Evolutionary conservation across 2,113 vertebrate genomes (phyloP).

Genomic region (Malaclemys terrapin): DNA sequence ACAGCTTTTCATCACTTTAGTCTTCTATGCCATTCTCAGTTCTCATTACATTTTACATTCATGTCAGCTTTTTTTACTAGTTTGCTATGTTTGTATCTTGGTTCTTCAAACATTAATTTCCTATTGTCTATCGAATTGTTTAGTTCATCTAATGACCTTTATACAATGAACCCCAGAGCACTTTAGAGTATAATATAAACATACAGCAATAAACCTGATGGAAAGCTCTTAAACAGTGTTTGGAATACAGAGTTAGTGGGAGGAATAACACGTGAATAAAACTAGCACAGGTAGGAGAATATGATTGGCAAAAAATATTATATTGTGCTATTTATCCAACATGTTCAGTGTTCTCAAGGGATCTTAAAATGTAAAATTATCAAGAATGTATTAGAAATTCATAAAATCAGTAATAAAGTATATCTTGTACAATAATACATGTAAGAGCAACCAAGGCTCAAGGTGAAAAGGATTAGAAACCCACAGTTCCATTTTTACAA

Average conservation of each 20-base stretch:
- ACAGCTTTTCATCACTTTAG: background rate
- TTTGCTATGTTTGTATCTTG: background rate
- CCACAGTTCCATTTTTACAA: background rate
- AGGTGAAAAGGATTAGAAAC: background rate
- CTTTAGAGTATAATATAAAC: background rate
- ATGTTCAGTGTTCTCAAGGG: background rate
- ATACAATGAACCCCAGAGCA: background rate
- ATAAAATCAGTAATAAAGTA: background rate
- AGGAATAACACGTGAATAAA: background rate
- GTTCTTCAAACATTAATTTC: background rate
- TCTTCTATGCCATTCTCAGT: background rate
- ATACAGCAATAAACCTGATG: background rate
- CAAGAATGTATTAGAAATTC: background rate
- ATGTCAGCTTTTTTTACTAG: background rate
- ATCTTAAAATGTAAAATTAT: background rate
- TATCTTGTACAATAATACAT: background rate
- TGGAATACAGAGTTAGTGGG: background rate
- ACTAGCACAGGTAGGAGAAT: background rate
- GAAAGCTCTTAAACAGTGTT: background rate
- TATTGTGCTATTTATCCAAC: background rate
- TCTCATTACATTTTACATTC: background rate
- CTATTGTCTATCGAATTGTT: background rate
- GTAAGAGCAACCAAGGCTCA: background rate
- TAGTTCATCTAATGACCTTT: background rate
- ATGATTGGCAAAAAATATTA: background rate